Evolutionary conservation across 2,797 vertebrate species (phyloP), one percentile per base, ranked within the genome.

Genomic region (Amniataba percoides): DNA sequence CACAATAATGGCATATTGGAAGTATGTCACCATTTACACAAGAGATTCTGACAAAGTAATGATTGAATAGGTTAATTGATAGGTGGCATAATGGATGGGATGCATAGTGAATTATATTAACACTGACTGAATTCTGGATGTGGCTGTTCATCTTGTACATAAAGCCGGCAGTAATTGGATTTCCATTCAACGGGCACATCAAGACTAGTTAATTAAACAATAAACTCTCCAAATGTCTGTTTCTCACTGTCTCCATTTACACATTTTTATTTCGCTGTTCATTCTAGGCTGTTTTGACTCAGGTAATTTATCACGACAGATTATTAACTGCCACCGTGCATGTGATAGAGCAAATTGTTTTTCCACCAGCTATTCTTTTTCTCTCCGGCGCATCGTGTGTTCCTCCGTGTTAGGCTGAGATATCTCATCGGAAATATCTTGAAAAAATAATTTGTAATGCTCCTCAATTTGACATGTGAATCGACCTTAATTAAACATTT

Each of bases 401-500:
- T 72, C 49, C 45, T 58, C 34, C 48, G 46, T 63, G n/a, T 73
- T 68, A 71, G 39, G 75, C 61, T 31, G 70, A 78, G 42, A 68
- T 63, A 77, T 74, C 62, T 65, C 56, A 36, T 55, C 60, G 48
- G 73, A 0, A 23, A 78, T 81, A 65, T 79, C 65, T 71, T 71
- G 27, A 72, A 76, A 31, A 85, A 81, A 71, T 40, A 11, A 81
- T 83, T 88, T 82, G 48, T 49, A 77, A 68, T 73, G 57, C 49
- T 80, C 42, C 60, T 58, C 25, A 78, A 62, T 82, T 77, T 84
- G 76, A 80, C 75, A 86, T 86, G 75, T 70, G 56, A 83, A 77
- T 88, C 67, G 85, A 73, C 76, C 64, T 82, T 88, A 91, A 88
- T 91, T 89, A 88, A 84, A 83, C 65, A 77, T 77, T 68, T 71